phyloP scores from a whole-genome alignment of 2,888 invertebrate genomes.

The Cremastinae sp. region DNA sequence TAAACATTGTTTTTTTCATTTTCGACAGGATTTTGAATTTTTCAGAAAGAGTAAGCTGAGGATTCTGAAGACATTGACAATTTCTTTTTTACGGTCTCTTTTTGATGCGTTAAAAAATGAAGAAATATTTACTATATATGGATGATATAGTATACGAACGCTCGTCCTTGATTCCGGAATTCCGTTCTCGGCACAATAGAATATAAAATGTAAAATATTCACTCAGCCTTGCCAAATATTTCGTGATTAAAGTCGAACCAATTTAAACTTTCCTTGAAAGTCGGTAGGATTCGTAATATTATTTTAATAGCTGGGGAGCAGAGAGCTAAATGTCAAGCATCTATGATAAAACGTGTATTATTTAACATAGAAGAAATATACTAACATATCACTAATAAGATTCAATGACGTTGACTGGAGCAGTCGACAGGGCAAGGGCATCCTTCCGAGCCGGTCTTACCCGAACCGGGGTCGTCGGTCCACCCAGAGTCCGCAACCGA shows the following conservation, averaged over 20 bases:
- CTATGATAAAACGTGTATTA: not conserved
- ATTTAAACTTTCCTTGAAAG: slow-evolving; percentile 23
- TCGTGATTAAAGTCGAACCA: slow-evolving; percentile 34
- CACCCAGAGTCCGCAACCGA: slow-evolving; percentile 76
- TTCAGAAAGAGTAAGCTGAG: not conserved
- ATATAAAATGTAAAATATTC: slow-evolving; percentile 54
- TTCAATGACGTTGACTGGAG: slow-evolving; percentile 74
- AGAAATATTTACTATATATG: too few relatives aligned
- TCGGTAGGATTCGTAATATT: slow-evolving; percentile 1
- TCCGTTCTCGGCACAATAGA: slow-evolving; percentile 38
- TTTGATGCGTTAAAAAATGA: too few relatives aligned
- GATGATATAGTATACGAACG: slow-evolving; percentile 14
- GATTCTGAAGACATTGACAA: not conserved
- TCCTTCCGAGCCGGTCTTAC: slow-evolving; percentile 82
- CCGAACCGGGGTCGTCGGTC: slow-evolving; percentile 77
- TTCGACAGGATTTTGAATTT: too few relatives aligned
- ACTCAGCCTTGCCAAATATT: slow-evolving; percentile 66
- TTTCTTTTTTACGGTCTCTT: too few relatives aligned
- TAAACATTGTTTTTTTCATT: slow-evolving; percentile 8
- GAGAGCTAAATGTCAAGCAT: not conserved
- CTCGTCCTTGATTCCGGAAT: slow-evolving; percentile 52
- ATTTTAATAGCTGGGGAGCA: slow-evolving; percentile 20
- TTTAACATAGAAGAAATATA: slow-evolving; percentile 22
- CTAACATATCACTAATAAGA: slow-evolving; percentile 62
- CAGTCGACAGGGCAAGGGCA: slow-evolving; percentile 84